A percentile compares a stretch with the other conserved stretches of the same genome.
These are phyloP conservation scores for Sorex araneus DNA, from an alignment of 2,113 vertebrate genomes.

Conservation along the genomic window DNA sequence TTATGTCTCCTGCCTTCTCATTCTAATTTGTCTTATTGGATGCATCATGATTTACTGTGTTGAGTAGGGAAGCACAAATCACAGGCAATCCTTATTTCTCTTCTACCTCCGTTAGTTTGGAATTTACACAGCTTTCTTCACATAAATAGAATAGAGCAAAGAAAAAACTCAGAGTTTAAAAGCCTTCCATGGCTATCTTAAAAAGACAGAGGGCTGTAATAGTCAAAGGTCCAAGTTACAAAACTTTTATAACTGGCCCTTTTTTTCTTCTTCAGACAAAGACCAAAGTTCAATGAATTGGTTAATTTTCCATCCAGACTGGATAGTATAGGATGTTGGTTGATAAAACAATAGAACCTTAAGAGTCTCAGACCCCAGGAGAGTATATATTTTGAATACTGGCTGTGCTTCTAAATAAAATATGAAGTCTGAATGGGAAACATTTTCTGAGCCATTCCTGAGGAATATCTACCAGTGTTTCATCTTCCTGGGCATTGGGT, in stretches of 20 bases:
- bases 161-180: slow-evolving; percentile 35
- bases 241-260: slow-evolving; percentile 50
- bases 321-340: slow-evolving; percentile 32
- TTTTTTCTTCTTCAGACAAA: neutral
- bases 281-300: slow-evolving; percentile 63
- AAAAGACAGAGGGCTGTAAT: slow-evolving; percentile 16
- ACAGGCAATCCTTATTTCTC: slow-evolving; percentile 51
- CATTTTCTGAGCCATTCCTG: slow-evolving; percentile 82
- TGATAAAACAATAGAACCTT: slow-evolving; percentile 75
- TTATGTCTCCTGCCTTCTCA: slow-evolving; percentile 48
- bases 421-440: slow-evolving; percentile 74
- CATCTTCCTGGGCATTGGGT: slow-evolving; percentile 82
- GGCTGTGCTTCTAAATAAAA: slow-evolving; percentile 78
- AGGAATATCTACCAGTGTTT: slow-evolving; percentile 84
- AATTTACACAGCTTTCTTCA: slow-evolving; percentile 1
- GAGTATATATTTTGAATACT: slow-evolving; percentile 79
- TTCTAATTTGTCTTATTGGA: slow-evolving; percentile 60
- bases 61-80: slow-evolving; percentile 51
- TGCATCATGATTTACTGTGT: slow-evolving; percentile 40
- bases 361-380: slow-evolving; percentile 72
- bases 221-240: slow-evolving; percentile 60
- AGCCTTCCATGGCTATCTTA: neutral
- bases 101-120: slow-evolving; percentile 47
- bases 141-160: neutral
- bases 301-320: slow-evolving; percentile 74